phyloP scores from a whole-genome alignment of 1,140 invertebrate species.

The Polypedilum pembai region DNA sequence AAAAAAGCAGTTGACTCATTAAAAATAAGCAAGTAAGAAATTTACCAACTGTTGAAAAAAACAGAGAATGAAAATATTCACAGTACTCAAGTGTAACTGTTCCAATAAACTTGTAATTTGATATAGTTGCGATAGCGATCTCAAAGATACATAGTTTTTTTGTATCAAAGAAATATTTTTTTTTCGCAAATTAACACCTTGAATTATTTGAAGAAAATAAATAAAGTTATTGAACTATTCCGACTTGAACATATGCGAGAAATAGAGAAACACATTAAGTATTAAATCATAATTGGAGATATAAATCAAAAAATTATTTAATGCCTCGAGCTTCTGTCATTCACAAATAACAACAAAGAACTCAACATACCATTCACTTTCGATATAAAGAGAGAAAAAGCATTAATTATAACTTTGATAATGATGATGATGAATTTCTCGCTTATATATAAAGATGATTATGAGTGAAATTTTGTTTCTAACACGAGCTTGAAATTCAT shows the following conservation, averaged over 20 bases:
- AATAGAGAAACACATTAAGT: too few species aligned
- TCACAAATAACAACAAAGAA: neutral
- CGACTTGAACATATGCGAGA: neutral
- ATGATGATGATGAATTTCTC: slow-evolving; percentile 5
- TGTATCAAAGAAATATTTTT: neutral
- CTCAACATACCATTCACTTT: neutral
- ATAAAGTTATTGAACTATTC: neutral
- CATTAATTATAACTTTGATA: neutral
- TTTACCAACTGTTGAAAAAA: neutral
- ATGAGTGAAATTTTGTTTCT: neutral
- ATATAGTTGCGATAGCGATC: neutral
- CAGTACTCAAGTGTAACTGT: slow-evolving; percentile 8
- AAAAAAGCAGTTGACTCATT: too few species aligned
- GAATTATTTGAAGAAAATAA: neutral
- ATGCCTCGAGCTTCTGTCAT: neutral
- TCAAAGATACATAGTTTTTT: neutral
- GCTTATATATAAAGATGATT: neutral
- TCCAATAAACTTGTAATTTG: slow-evolving; percentile 11
- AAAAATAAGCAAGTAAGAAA: too few species aligned
- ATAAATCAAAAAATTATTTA: neutral
- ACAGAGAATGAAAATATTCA: neutral
- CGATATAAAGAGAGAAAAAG: neutral
- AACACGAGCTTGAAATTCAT: neutral
- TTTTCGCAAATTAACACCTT: neutral
- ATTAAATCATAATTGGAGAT: neutral